These are phyloP conservation scores for Pteronura brasiliensis DNA, from an alignment of 2,113 vertebrate species.

Conservation along the genomic window DNA sequence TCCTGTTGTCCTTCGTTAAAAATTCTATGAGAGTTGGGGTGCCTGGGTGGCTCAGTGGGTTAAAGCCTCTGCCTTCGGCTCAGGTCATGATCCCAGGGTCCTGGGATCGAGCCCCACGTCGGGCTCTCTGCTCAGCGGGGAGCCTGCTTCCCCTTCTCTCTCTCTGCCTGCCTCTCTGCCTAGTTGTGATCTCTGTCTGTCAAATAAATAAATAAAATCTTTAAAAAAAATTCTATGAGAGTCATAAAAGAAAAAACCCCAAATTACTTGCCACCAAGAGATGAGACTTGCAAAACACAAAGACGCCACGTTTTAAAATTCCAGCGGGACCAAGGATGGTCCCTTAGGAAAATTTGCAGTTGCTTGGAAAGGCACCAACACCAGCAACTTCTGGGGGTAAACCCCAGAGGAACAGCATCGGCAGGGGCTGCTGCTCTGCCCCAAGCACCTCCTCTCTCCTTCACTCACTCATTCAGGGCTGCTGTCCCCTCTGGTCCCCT, in stretches of 20 bases:
- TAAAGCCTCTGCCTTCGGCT: too few relatives aligned
- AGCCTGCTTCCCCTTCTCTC: too few relatives aligned
- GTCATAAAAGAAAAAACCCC: not conserved
- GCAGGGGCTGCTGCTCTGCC: rapidly evolving
- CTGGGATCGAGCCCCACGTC: too few relatives aligned
- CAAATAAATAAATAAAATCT: too few relatives aligned
- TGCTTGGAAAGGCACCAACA: not conserved
- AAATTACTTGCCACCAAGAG: not conserved
- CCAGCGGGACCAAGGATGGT: rapidly evolving
- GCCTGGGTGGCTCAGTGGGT: too few relatives aligned
- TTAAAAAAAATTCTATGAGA: too few relatives aligned
- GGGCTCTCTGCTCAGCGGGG: too few relatives aligned
- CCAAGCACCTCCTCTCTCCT: not conserved
- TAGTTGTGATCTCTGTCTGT: too few relatives aligned
- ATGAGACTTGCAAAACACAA: too few relatives aligned
- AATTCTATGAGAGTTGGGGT: not conserved
- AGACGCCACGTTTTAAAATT: not conserved
- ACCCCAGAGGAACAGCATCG: not conserved
- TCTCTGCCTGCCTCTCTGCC: too few relatives aligned
- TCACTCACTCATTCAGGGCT: not conserved
- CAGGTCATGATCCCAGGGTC: too few relatives aligned
- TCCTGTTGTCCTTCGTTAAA: not conserved
- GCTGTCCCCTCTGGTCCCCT: rapidly evolving
- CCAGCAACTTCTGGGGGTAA: not conserved
- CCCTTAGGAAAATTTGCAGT: not conserved